A percentile compares a stretch with the other conserved stretches of the same genome.
These are phyloP conservation scores for Mastomys natalensis DNA, from an alignment of 2,113 vertebrate species.

Conservation along the genomic window DNA sequence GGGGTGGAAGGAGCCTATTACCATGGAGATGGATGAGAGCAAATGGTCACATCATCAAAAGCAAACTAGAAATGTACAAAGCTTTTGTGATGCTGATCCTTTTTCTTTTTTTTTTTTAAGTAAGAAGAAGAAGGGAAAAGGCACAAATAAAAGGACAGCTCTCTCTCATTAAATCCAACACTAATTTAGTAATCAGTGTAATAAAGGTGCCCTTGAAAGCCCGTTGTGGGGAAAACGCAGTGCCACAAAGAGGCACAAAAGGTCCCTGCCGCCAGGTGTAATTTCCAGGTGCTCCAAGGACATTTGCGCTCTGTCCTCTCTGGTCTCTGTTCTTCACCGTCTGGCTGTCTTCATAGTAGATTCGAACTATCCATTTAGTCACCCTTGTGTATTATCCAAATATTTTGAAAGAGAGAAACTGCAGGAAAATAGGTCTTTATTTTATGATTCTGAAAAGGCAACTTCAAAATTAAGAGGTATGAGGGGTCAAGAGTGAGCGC, in stretches of 20 bases:
- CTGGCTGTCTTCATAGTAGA: slow-evolving; percentile 15
- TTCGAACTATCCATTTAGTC: slow-evolving; percentile 65
- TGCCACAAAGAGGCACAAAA: slow-evolving; percentile 87
- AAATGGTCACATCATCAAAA: slow-evolving; percentile 93
- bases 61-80: slow-evolving; percentile 87
- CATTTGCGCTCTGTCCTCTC: slow-evolving; percentile 71
- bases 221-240: slow-evolving; percentile 84
- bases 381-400: slow-evolving; percentile 69
- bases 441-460: slow-evolving; percentile 68
- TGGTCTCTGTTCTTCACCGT: slow-evolving; percentile 72
- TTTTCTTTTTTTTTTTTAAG: slow-evolving; percentile 82
- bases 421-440: slow-evolving; percentile 71
- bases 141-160: slow-evolving; percentile 93
- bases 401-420: slow-evolving; percentile 78
- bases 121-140: slow-evolving; percentile 85
- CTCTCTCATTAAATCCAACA: slow-evolving; percentile 93
- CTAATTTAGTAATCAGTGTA: slow-evolving; percentile 95
- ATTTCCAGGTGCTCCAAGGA: slow-evolving; percentile 82
- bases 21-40: slow-evolving; percentile 89
- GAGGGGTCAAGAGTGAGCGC: slow-evolving; percentile 38
- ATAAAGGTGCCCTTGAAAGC: slow-evolving; percentile 87
- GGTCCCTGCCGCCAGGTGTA: slow-evolving; percentile 83
- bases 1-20: slow-evolving; percentile 82
- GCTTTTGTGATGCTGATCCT: slow-evolving; percentile 90
- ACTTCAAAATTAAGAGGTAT: slow-evolving; percentile 60